A percentile compares a stretch with the other conserved stretches of the same genome.
Evolutionary conservation across 2,113 vertebrate species (phyloP).

Genomic region (Crotalus tigris): DNA sequence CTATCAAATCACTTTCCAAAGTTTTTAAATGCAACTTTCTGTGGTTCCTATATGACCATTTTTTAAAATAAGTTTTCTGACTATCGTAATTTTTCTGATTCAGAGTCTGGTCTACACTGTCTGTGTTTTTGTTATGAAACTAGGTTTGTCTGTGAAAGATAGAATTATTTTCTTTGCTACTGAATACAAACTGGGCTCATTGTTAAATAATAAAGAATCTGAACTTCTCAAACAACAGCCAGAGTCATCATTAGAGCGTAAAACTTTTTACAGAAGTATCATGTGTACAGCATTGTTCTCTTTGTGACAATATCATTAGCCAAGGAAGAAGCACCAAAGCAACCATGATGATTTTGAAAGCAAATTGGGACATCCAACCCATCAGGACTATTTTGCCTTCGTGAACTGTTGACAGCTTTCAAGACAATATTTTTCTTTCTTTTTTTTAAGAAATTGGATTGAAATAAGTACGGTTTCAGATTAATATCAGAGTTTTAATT

Average conservation of each 20-base stretch:
- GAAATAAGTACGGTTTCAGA: background rate
- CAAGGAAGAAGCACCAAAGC: background rate
- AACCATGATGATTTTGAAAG: constrained; percentile 9
- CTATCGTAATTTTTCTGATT: constrained; percentile 22
- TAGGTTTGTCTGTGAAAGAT: constrained; percentile 9
- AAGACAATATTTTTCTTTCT: background rate
- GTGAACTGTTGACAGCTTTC: background rate
- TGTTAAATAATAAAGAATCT: constrained; percentile 34
- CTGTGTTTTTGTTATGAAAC: background rate
- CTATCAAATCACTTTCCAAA: background rate
- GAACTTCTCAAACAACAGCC: constrained; percentile 23
- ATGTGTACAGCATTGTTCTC: background rate
- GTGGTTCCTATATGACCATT: background rate
- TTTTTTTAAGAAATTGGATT: background rate
- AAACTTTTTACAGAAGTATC: background rate
- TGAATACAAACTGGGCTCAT: background rate
- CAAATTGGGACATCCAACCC: background rate
- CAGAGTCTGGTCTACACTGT: constrained; percentile 27
- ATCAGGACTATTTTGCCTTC: background rate
- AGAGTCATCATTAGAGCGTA: constrained; percentile 1
- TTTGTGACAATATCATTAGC: background rate
- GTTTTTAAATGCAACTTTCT: background rate
- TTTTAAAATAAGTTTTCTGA: constrained; percentile 6
- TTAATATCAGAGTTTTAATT: background rate
- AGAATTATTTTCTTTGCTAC: constrained; percentile 28